phyloP scores from a whole-genome alignment of 2,113 vertebrate species.

The Arothron firmamentum region DNA sequence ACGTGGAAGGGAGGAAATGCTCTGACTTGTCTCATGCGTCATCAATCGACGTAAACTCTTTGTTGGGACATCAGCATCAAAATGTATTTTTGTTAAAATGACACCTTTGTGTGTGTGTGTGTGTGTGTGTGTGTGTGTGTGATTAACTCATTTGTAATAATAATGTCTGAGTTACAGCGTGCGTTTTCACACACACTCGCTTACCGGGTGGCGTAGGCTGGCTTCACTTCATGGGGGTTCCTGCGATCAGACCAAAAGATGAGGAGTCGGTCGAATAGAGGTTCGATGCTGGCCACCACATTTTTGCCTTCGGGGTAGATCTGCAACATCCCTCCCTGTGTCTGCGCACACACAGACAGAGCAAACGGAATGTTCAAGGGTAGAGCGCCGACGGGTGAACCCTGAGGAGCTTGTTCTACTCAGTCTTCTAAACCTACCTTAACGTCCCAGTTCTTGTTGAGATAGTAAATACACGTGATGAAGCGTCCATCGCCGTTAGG shows the following conservation, averaged over 20 bases:
- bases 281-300: conserved; percentile 87
- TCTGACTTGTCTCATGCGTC: neutral
- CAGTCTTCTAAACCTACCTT: conserved; percentile 68
- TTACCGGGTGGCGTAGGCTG: conserved; percentile 85
- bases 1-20: conserved; percentile 12
- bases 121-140: no score
- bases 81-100: no score
- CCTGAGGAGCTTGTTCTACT: no score
- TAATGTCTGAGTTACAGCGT: neutral
- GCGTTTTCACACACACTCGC: conserved; percentile 5
- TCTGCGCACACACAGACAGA: conserved; percentile 57
- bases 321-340: conserved; percentile 85
- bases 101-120: neutral
- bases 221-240: conserved; percentile 91
- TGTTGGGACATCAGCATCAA: no score
- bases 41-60: neutral
- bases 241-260: conserved; percentile 92
- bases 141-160: no score
- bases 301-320: conserved; percentile 85
- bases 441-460: conserved; percentile 89
- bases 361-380: neutral
- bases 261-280: conserved; percentile 85
- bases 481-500: conserved; percentile 88
- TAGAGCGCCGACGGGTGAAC: neutral
- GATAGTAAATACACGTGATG: conserved; percentile 94